Evolutionary conservation across 1,140 invertebrate species (phyloP).

Genomic region (Papilio dardanus): DNA sequence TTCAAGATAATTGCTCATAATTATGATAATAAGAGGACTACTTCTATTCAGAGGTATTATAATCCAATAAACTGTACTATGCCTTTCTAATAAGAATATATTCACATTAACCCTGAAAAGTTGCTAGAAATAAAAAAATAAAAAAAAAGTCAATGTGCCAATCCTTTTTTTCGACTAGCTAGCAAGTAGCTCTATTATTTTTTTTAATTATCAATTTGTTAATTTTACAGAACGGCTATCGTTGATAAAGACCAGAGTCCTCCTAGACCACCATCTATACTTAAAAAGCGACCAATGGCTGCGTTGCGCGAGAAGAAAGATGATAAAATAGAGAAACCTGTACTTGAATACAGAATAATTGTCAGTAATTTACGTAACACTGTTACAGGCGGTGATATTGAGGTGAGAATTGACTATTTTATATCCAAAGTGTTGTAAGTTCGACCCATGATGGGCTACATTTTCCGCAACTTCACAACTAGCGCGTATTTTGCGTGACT

Average conservation of each 20-base stretch:
- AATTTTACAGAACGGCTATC: conserved; percentile 52
- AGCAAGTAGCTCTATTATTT: not conserved
- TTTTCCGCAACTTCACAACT: no score
- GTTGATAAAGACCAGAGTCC: conserved; percentile 70
- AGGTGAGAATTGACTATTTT: conserved; percentile 80
- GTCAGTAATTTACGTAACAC: conserved; percentile 93
- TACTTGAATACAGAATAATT: conserved; percentile 88
- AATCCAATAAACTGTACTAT: not conserved
- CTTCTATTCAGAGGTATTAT: conserved; percentile 50
- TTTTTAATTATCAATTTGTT: conserved; percentile 9
- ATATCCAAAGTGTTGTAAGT: no score
- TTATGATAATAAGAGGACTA: conserved; percentile 57
- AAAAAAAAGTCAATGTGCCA: no score
- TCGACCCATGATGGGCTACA: no score
- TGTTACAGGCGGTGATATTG: conserved; percentile 94
- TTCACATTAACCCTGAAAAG: no score
- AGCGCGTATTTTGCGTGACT: no score
- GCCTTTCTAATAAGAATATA: no score
- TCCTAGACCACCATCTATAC: conserved; percentile 75
- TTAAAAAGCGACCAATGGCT: conserved; percentile 78
- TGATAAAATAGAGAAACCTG: conserved; percentile 66
- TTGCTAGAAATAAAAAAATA: no score
- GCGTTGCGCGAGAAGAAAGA: conserved; percentile 67
- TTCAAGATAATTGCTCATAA: conserved; percentile 78
- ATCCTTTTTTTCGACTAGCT: no score